Evolutionary conservation across 2,113 vertebrate genomes (phyloP).

Genomic region (Eurystomus gularis): DNA sequence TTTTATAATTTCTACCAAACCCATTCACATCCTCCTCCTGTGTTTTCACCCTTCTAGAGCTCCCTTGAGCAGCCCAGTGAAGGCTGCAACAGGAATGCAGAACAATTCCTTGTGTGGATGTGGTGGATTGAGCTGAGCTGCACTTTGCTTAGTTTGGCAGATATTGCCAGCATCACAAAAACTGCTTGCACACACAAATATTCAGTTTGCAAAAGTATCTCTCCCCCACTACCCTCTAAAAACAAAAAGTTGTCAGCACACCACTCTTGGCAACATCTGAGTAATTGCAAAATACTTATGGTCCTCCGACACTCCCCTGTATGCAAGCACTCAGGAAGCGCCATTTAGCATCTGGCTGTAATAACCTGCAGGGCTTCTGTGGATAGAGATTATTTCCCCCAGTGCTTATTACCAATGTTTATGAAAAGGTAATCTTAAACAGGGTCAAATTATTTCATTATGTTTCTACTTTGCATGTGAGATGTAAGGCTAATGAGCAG

Average conservation of each 20-base stretch:
- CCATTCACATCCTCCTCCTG: slow-evolving; percentile 4
- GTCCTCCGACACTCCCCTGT: not conserved
- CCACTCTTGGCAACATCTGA: not conserved
- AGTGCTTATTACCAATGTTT: not conserved
- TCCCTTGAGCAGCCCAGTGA: not conserved
- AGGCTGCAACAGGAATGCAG: not conserved
- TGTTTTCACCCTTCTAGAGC: not conserved
- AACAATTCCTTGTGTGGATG: not conserved
- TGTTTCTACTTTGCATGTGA: not conserved
- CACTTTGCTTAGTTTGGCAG: slow-evolving; percentile 17
- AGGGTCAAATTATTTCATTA: not conserved
- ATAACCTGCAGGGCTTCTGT: not conserved
- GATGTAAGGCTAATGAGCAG: not conserved
- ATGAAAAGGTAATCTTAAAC: not conserved
- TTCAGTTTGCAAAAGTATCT: not conserved
- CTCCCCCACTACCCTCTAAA: not conserved
- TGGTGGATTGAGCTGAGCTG: not conserved
- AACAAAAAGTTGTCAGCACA: not conserved
- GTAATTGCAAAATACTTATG: not conserved
- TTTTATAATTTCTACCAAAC: not conserved
- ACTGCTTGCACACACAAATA: not conserved
- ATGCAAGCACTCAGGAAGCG: not conserved
- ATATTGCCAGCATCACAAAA: not conserved
- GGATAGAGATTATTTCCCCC: not conserved
- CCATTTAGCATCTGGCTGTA: not conserved